Percentiles rank a stretch among this genome's conserved stretches.
Conservation (phyloP, 2,888 invertebrate species). For the Leucania comma region DNA sequence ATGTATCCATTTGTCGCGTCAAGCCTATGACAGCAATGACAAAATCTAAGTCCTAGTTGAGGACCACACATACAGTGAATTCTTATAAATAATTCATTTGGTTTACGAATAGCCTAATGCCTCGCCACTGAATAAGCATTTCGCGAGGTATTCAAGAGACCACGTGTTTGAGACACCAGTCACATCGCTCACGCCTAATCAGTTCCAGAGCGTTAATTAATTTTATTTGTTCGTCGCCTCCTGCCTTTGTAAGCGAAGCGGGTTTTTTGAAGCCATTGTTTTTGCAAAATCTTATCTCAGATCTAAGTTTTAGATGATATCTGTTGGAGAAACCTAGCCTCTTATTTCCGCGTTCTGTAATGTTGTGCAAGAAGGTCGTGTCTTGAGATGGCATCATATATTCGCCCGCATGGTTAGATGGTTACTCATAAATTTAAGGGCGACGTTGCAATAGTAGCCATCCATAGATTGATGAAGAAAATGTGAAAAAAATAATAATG, state of each 20-base stretch:
- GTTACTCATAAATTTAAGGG: conserved; percentile 2
- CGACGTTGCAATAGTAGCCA: background rate
- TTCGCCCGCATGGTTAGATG: background rate
- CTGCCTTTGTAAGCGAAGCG: conserved; percentile 29
- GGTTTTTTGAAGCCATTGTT: conserved; percentile 45
- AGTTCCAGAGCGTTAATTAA: conserved; percentile 51
- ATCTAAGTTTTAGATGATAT: conserved; percentile 48
- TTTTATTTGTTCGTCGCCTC: conserved; percentile 47
- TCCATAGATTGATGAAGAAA: too few species aligned
- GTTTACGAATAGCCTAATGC: conserved; percentile 33
- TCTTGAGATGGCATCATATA: conserved; percentile 11
- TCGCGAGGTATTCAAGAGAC: conserved; percentile 19
- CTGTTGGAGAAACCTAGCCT: conserved; percentile 18
- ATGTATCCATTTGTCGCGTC: too few species aligned
- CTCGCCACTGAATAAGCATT: conserved; percentile 22
- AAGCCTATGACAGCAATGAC: background rate
- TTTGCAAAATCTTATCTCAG: conserved; percentile 46
- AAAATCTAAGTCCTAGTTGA: background rate
- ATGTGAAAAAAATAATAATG: background rate
- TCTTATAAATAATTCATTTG: conserved; percentile 23
- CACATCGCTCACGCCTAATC: conserved; percentile 53
- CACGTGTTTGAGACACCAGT: conserved; percentile 43
- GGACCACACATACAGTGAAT: conserved; percentile 24
- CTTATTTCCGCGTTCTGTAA: conserved; percentile 32
- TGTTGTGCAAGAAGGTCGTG: conserved; percentile 26